Evolutionary conservation across 2,888 invertebrate species (phyloP), one percentile per base, ranked within the genome.

Genomic region (Anthoptus insignis): DNA sequence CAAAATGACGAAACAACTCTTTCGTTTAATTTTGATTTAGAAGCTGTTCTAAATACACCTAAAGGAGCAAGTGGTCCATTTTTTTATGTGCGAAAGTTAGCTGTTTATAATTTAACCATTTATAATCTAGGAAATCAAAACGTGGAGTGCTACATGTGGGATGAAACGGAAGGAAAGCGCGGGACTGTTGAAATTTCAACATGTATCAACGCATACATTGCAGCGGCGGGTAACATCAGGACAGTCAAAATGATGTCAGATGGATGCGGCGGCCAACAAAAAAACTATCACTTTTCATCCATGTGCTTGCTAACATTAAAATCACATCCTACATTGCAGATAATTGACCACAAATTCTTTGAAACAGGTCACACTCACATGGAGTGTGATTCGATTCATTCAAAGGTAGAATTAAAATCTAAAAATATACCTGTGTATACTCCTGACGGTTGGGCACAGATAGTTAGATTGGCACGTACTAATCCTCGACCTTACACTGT

Each of bases 331-430:
- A 37, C 37, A 8, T 37, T 37, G 11, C 3, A 11, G 37, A 37
- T 37, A 8, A 37, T n/a, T 37, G 37, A 37, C 11, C 37, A 37
- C 11, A 37, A 37, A 11, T 37, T 37, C 11, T 37, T 37, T 37
- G 37, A 37, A 37, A 37, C 37, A 4, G 37, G 37, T 37, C 37
- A 37, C 11, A 37, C n/a, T 6, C 13, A 37, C 8, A 37, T 37
- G 37, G 37, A 37, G 37, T 37, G 37, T 37, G 37, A 37, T 37
- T 37, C 37, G 11, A 37, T 37, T 37, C 37, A 37, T 37, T 37
- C 37, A 37, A 37, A 37, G 3, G 13, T 37, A 8, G 37, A 37
- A 37, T 8, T 8, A 37, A 37, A 37, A 37, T 37, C 37, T 11
- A 37, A 37, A 11, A 37, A 8, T 4, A 11, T 37, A 37, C 37